Percentiles rank a stretch among this genome's conserved stretches.
These are phyloP conservation scores for Hybos culiciformis DNA, from an alignment of 2,888 invertebrate species.

Conservation along the genomic window DNA sequence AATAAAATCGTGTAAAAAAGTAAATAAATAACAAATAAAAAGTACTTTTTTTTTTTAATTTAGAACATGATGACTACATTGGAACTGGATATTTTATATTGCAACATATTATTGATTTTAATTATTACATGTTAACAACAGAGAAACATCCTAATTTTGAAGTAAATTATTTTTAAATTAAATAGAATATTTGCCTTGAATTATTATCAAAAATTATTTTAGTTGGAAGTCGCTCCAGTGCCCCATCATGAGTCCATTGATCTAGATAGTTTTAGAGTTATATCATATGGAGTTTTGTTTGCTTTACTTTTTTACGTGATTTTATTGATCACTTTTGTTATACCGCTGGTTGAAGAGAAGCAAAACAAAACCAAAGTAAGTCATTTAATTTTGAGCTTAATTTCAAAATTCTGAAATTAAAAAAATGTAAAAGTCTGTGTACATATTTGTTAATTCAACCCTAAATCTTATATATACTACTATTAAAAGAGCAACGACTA, in stretches of 20 bases:
- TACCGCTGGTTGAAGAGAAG: slow-evolving; percentile 46
- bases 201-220: too few relatives aligned
- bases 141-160: slow-evolving; percentile 13
- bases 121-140: slow-evolving; percentile 35
- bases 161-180: slow-evolving; percentile 8
- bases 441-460: too few relatives aligned
- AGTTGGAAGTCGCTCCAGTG: slow-evolving; percentile 21
- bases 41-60: too few relatives aligned
- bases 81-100: slow-evolving; percentile 41
- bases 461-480: too few relatives aligned
- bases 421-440: too few relatives aligned
- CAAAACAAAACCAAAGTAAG: slow-evolving; percentile 43
- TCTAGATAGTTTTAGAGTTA: slow-evolving; percentile 20
- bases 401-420: too few relatives aligned
- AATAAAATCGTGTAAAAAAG: too few relatives aligned
- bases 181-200: too few relatives aligned
- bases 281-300: slow-evolving; percentile 23
- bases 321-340: slow-evolving; percentile 33
- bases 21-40: too few relatives aligned
- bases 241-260: slow-evolving; percentile 20
- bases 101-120: slow-evolving; percentile 46
- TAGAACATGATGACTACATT: slow-evolving; percentile 35
- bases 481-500: too few relatives aligned
- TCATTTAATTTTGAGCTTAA: not conserved
- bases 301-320: slow-evolving; percentile 24